Evolutionary conservation across 2,888 invertebrate genomes (phyloP).

Genomic region (Epirrita christyi): DNA sequence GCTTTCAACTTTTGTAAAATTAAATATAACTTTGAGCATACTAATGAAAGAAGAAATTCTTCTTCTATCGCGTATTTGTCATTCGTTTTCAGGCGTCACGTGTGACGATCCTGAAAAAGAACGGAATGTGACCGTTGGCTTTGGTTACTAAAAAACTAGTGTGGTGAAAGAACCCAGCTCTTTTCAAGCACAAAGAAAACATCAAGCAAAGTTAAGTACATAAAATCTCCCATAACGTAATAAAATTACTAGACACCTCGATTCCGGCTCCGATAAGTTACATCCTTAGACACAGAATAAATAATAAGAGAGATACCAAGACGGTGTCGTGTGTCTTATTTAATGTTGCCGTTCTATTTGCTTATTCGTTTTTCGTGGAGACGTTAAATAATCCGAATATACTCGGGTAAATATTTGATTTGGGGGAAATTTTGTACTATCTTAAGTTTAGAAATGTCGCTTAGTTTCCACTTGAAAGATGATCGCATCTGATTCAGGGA

Average conservation of each 20-base stretch:
- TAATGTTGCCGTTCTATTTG: constrained; percentile 47
- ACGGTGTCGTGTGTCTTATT: constrained; percentile 45
- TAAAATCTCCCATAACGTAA: too few relatives aligned
- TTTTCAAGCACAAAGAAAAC: too few relatives aligned
- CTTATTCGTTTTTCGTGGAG: constrained; percentile 39
- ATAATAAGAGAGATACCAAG: constrained; percentile 35
- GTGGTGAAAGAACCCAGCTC: too few relatives aligned
- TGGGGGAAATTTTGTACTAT: constrained; percentile 22
- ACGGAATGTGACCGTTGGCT: too few relatives aligned
- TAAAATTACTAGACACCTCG: constrained; percentile 1
- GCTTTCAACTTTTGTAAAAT: too few relatives aligned
- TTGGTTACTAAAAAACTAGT: too few relatives aligned
- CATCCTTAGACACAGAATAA: constrained; percentile 43
- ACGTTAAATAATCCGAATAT: constrained; percentile 30
- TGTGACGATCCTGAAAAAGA: too few relatives aligned
- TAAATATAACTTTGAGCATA: too few relatives aligned
- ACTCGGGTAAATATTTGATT: constrained; percentile 26
- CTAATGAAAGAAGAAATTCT: too few relatives aligned
- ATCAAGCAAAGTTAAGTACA: too few relatives aligned
- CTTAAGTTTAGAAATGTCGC: background rate
- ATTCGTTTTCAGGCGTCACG: too few relatives aligned
- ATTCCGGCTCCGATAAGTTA: constrained; percentile 15
- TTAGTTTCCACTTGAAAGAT: background rate
- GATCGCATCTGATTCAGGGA: background rate
- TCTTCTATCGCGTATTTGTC: too few relatives aligned